Evolutionary conservation across 2,888 invertebrate species (phyloP).

Genomic region (Ectobius pallidus): DNA sequence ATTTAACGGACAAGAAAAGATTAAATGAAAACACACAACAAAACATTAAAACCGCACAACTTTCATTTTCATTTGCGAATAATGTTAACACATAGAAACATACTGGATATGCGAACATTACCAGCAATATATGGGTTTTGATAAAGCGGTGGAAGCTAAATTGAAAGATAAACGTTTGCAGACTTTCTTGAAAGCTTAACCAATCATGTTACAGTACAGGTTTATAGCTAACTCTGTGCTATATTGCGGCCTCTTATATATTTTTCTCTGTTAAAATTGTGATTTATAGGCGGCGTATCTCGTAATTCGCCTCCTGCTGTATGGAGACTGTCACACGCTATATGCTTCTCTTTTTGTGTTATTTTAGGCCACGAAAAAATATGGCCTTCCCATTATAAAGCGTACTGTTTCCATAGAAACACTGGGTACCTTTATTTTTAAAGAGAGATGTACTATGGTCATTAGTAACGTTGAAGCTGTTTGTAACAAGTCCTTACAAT

Average conservation of each 20-base stretch:
- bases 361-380: not conserved
- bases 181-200: not conserved
- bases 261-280: not conserved
- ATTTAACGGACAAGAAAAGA: no score
- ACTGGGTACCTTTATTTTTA: not conserved
- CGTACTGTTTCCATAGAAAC: not conserved
- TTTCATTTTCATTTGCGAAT: no score
- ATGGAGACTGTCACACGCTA: not conserved
- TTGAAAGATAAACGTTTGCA: slow-evolving; percentile 9
- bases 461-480: not conserved
- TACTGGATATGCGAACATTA: no score
- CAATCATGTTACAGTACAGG: not conserved
- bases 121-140: not conserved
- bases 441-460: not conserved
- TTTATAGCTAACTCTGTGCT: not conserved
- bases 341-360: not conserved
- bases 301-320: not conserved
- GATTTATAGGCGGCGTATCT: not conserved
- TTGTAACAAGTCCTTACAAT: not conserved
- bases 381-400: not conserved
- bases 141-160: not conserved
- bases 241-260: not conserved
- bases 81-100: no score
- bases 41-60: no score
- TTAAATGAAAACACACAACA: no score